phyloP scores from a whole-genome alignment of 2,888 invertebrate genomes.

The Amphipoea lucens region DNA sequence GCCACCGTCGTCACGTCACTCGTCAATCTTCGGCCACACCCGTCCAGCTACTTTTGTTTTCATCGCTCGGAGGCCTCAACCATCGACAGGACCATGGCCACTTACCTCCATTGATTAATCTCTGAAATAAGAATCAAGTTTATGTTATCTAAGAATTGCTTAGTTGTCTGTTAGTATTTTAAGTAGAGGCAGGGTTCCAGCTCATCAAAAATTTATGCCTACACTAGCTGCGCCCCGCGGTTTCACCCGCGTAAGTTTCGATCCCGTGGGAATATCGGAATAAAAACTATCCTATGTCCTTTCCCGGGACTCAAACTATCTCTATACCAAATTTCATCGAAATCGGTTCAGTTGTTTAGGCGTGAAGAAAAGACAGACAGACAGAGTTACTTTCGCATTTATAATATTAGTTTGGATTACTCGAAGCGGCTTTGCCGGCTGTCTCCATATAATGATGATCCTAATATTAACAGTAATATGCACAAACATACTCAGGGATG shows the following conservation, averaged over 20 bases:
- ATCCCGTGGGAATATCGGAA: no score
- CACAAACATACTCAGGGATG: not conserved
- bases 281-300: no score
- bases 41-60: slow-evolving; percentile 59
- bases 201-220: not conserved
- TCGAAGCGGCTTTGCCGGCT: not conserved
- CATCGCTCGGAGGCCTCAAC: slow-evolving; percentile 38
- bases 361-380: no score
- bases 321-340: no score
- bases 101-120: slow-evolving; percentile 57
- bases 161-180: not conserved
- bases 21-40: slow-evolving; percentile 32
- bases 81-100: slow-evolving; percentile 40
- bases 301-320: no score
- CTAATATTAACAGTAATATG: not conserved
- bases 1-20: not conserved
- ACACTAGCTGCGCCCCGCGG: no score
- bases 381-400: no score
- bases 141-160: not conserved
- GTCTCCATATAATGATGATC: not conserved
- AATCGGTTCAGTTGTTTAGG: no score
- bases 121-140: slow-evolving; percentile 30
- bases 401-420: no score
- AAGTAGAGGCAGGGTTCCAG: not conserved
- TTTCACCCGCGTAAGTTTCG: no score